Evolutionary conservation across 1,140 invertebrate species (phyloP).

Genomic region (Eumaeus atala): DNA sequence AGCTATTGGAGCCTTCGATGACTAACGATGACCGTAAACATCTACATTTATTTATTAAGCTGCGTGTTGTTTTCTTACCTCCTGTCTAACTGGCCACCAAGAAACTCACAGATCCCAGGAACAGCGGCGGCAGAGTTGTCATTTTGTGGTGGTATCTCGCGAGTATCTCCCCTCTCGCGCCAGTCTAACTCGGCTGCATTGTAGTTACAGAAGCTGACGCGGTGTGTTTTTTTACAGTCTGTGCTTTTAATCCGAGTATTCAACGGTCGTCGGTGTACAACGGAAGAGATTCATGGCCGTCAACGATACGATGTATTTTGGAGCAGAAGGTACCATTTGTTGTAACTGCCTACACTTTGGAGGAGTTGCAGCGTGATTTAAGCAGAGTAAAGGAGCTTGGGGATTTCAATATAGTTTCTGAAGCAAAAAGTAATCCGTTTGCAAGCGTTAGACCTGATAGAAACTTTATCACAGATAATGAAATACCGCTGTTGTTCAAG

Average conservation of each 20-base stretch:
- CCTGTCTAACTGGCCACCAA: too few relatives aligned
- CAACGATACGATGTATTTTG: slow-evolving; percentile 75
- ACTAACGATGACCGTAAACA: too few relatives aligned
- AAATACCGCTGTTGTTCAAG: slow-evolving; percentile 81
- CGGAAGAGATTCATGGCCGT: slow-evolving; percentile 78
- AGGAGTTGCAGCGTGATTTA: slow-evolving; percentile 78
- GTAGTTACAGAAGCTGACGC: too few relatives aligned
- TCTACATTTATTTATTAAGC: too few relatives aligned
- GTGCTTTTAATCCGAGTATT: slow-evolving; percentile 82
- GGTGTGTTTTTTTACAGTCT: slow-evolving; percentile 66
- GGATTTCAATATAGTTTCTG: slow-evolving; percentile 66
- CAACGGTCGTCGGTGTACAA: slow-evolving; percentile 79
- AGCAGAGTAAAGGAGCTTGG: slow-evolving; percentile 50
- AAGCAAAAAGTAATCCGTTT: slow-evolving; percentile 77
- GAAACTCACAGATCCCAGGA: too few relatives aligned
- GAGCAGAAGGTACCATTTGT: slow-evolving; percentile 74
- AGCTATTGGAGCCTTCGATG: too few relatives aligned
- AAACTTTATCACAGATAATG: slow-evolving; percentile 83
- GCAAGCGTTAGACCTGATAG: slow-evolving; percentile 80
- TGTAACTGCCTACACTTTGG: slow-evolving; percentile 79
- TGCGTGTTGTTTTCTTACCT: too few relatives aligned
- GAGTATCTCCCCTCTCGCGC: neutral
- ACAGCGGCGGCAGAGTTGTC: too few relatives aligned
- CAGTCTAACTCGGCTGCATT: too few relatives aligned
- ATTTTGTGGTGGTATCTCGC: too few relatives aligned